Conservation (phyloP, 1,140 invertebrate genomes). For the Lysiphlebus fabarum region DNA sequence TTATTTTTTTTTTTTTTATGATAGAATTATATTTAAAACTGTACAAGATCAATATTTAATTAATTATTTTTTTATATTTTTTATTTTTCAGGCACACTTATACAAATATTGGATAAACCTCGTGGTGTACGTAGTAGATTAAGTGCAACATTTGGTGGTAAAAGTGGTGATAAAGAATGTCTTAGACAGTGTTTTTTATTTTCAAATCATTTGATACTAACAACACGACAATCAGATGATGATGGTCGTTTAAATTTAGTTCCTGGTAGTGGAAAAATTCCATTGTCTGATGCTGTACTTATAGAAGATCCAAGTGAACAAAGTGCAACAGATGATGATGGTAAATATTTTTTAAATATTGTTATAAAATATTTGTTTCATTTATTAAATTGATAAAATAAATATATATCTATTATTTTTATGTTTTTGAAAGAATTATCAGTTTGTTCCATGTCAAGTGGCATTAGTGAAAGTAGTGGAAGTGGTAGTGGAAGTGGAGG, state of each 20-base stretch:
- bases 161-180: slow-evolving; percentile 63
- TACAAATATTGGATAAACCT: slow-evolving; percentile 68
- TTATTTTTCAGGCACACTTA: slow-evolving; percentile 61
- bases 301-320: slow-evolving; percentile 75
- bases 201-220: slow-evolving; percentile 82
- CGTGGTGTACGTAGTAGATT: slow-evolving; percentile 60
- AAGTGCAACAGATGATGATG: slow-evolving; percentile 62
- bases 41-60: slow-evolving; percentile 4
- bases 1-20: background rate
- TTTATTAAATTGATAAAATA: background rate
- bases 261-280: slow-evolving; percentile 77
- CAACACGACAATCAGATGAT: slow-evolving; percentile 61
- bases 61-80: slow-evolving; percentile 23
- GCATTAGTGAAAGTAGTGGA: slow-evolving; percentile 56
- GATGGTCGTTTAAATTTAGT: slow-evolving; percentile 83
- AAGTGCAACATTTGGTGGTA: slow-evolving; percentile 61
- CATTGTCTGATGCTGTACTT: slow-evolving; percentile 78
- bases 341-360: slow-evolving; percentile 37
- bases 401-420: background rate
- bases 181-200: slow-evolving; percentile 83
- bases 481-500: slow-evolving; percentile 41
- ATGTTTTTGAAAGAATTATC: slow-evolving; percentile 54
- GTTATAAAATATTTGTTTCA: slow-evolving; percentile 17
- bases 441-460: slow-evolving; percentile 62
- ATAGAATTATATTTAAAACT: background rate